Evolutionary conservation across 2,888 invertebrate species (phyloP).

Genomic region (Sipha maydis): DNA sequence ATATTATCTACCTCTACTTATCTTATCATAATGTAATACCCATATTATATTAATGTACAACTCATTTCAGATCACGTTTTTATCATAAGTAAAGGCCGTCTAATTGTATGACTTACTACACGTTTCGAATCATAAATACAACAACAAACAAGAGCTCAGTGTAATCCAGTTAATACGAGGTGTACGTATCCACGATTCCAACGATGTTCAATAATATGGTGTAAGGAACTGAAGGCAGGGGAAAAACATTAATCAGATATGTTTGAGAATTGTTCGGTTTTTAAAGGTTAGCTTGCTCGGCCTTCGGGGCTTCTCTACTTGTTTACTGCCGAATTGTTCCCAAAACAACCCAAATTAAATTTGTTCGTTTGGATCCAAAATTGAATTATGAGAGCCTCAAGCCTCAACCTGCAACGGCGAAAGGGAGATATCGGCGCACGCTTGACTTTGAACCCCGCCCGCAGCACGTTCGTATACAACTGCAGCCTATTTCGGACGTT

Average conservation of each 20-base stretch:
- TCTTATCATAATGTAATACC: neutral
- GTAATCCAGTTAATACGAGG: constrained; percentile 39
- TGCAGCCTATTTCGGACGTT: constrained; percentile 29
- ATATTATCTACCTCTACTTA: neutral
- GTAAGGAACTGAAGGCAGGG: neutral
- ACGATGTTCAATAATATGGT: neutral
- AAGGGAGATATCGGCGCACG: neutral
- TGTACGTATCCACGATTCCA: constrained; percentile 12
- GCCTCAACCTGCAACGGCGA: neutral
- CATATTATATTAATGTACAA: neutral
- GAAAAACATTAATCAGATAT: constrained; percentile 52
- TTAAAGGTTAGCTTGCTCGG: constrained; percentile 49
- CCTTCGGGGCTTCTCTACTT: constrained; percentile 40
- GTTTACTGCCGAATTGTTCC: constrained; percentile 55
- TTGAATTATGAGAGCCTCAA: constrained; percentile 52
- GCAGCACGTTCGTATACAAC: constrained; percentile 18
- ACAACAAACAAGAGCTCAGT: neutral
- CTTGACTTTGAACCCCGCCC: constrained; percentile 12
- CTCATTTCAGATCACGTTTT: constrained; percentile 48
- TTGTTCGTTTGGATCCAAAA: constrained; percentile 53
- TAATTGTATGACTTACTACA: constrained; percentile 26
- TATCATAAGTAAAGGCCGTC: constrained; percentile 20
- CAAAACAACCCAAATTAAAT: constrained; percentile 51
- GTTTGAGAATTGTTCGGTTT: constrained; percentile 46
- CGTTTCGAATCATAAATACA: constrained; percentile 43